Percentiles rank a stretch among this genome's conserved stretches.
Conservation (phyloP, 2,797 vertebrate species). For the Tamandua tetradactyla region DNA sequence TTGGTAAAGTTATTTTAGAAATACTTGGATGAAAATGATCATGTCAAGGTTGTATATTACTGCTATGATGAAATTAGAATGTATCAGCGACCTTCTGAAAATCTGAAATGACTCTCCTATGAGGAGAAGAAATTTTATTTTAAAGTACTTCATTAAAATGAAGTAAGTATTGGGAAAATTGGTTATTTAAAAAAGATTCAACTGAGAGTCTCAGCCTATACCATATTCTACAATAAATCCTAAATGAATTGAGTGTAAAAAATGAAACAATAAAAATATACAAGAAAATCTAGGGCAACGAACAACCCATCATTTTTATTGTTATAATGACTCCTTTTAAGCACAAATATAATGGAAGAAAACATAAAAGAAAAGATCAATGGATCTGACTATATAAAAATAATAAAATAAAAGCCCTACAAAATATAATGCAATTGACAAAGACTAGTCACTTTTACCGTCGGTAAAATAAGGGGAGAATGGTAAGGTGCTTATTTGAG, state of each 20-base stretch:
- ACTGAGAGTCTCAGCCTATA: slow-evolving; percentile 1
- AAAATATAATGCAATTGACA: neutral
- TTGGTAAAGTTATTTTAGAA: slow-evolving; percentile 48
- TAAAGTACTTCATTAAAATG: slow-evolving; percentile 70
- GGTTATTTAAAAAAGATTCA: slow-evolving; percentile 56
- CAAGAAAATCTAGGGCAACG: slow-evolving; percentile 49
- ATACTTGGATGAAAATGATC: slow-evolving; percentile 35
- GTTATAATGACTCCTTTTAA: neutral
- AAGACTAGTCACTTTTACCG: neutral
- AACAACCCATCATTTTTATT: neutral
- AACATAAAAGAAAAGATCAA: slow-evolving; percentile 13
- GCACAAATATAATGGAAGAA: neutral
- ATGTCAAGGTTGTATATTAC: neutral
- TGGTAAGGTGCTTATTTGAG: neutral
- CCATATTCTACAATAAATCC: slow-evolving; percentile 43
- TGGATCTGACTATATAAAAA: slow-evolving; percentile 18
- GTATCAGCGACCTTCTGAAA: slow-evolving; percentile 20
- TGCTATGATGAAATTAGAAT: slow-evolving; percentile 21
- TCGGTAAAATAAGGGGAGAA: neutral
- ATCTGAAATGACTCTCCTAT: slow-evolving; percentile 35
- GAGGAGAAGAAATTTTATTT: slow-evolving; percentile 42
- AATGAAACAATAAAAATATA: slow-evolving; percentile 28
- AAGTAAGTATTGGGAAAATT: slow-evolving; percentile 59
- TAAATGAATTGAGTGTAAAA: slow-evolving; percentile 45
- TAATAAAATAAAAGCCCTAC: neutral